These are phyloP conservation scores for Scophthalmus maximus DNA, from an alignment of 2,113 vertebrate species.

Conservation along the genomic window DNA sequence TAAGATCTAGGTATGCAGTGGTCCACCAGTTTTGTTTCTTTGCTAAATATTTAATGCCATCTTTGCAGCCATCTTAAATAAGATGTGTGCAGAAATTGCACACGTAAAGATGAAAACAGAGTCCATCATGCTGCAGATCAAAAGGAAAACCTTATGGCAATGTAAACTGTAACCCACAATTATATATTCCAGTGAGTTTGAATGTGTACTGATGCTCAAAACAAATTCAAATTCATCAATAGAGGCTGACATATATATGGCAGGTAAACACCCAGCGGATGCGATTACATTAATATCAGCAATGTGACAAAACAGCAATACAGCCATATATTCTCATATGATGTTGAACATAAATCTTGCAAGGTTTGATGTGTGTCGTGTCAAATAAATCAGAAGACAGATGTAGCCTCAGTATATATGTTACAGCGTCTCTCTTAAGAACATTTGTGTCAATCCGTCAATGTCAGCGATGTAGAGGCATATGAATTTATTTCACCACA, in stretches of 20 bases:
- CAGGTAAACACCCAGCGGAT: neutral
- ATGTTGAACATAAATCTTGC: neutral
- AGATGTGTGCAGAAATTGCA: neutral
- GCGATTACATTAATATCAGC: neutral
- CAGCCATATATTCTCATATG: neutral
- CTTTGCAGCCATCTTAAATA: neutral
- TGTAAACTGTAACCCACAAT: neutral
- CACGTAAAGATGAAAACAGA: neutral
- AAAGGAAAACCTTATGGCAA: neutral
- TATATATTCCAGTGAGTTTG: neutral
- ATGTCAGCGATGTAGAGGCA: neutral
- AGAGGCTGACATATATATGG: neutral
- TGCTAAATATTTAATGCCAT: neutral
- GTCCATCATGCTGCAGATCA: neutral
- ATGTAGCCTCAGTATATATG: conserved; percentile 8
- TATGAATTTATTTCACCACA: conserved; percentile 24
- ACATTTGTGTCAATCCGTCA: conserved; percentile 5
- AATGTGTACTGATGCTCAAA: neutral
- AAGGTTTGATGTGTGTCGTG: neutral
- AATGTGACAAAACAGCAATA: neutral
- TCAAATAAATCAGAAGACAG: conserved; percentile 35
- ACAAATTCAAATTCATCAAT: neutral
- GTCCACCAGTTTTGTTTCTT: neutral
- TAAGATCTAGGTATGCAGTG: neutral
- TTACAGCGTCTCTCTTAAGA: conserved; percentile 10